Conservation (phyloP, 2,888 invertebrate species). For the Pinctada fucata region DNA sequence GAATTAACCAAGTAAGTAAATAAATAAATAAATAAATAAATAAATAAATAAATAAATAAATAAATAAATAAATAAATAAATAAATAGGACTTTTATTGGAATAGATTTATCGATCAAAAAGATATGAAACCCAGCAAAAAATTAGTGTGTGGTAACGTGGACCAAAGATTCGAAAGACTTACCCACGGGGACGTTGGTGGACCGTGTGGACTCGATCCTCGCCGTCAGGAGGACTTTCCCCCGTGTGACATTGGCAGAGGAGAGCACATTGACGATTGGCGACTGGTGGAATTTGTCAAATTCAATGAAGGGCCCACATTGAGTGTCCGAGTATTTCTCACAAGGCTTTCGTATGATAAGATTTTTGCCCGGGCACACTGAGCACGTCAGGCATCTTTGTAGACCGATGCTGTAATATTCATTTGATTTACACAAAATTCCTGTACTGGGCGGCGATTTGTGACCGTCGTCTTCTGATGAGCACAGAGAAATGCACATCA, state of each 20-base stretch:
- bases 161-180: neutral
- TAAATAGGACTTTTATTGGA: neutral
- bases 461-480: neutral
- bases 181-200: neutral
- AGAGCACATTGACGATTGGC: constrained; percentile 26
- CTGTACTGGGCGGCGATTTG: neutral
- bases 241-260: constrained; percentile 15
- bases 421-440: constrained; percentile 1
- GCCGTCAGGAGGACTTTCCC: constrained; percentile 17
- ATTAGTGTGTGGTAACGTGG: too few species aligned
- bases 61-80: neutral
- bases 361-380: constrained; percentile 20
- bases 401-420: constrained; percentile 2
- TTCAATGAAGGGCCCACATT: constrained; percentile 39
- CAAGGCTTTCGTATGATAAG: constrained; percentile 31
- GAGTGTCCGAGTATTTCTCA: constrained; percentile 11
- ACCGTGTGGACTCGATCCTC: neutral
- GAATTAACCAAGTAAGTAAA: too few species aligned
- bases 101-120: neutral
- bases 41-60: too few species aligned
- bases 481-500: neutral
- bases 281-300: constrained; percentile 40
- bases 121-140: neutral
- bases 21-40: too few species aligned
- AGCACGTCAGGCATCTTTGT: constrained; percentile 12